phyloP scores from a whole-genome alignment of 2,113 vertebrate genomes.

The Lamprologus tigripictilis region DNA sequence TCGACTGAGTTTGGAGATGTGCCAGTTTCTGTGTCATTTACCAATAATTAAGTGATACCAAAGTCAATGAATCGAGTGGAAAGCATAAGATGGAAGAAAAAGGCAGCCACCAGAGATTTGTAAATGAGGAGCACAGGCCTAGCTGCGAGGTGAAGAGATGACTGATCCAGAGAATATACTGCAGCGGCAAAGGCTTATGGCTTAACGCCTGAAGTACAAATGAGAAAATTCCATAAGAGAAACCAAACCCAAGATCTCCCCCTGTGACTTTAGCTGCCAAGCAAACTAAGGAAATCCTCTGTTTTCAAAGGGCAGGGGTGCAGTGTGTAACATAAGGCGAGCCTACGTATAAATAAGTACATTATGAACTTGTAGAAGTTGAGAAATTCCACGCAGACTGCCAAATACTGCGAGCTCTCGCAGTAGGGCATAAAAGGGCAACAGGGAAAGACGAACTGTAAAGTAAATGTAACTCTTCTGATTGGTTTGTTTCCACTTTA shows the following conservation, averaged over 20 bases:
- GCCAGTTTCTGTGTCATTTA: background rate
- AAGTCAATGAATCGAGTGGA: background rate
- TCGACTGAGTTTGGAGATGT: background rate
- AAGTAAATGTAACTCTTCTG: background rate
- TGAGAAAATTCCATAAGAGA: slow-evolving; percentile 51
- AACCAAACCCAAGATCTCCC: slow-evolving; percentile 47
- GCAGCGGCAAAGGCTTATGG: background rate
- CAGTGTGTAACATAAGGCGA: background rate
- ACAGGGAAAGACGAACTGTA: background rate
- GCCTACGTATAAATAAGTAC: slow-evolving; percentile 13
- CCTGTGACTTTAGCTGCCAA: slow-evolving; percentile 37
- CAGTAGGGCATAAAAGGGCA: background rate
- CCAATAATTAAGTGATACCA: background rate
- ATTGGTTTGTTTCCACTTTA: background rate
- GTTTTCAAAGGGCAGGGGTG: slow-evolving; percentile 38
- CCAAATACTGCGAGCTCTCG: background rate
- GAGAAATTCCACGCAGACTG: background rate
- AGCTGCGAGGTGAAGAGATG: background rate
- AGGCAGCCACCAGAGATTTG: background rate
- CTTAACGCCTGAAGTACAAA: slow-evolving; percentile 29
- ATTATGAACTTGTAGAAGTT: slow-evolving; percentile 1
- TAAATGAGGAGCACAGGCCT: slow-evolving; percentile 35
- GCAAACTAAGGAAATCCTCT: slow-evolving; percentile 58
- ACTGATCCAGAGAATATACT: slow-evolving; percentile 1
- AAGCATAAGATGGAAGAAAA: background rate